These are phyloP conservation scores for Sebastes diaconus DNA, from an alignment of 2,797 vertebrate species.

Conservation along the genomic window DNA sequence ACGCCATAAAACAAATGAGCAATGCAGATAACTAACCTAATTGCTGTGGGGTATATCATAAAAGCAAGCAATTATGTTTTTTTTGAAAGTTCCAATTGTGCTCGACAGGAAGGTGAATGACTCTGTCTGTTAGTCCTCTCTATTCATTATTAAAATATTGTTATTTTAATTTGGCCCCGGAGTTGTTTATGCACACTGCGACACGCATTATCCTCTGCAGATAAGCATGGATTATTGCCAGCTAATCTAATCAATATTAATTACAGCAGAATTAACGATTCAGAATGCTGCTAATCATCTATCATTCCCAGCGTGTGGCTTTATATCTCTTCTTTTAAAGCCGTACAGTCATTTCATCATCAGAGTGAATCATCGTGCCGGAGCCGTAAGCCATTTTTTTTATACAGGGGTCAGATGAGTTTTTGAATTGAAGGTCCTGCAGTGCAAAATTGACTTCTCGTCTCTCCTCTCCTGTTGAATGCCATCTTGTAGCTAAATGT, in stretches of 20 bases:
- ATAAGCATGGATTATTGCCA: constrained; percentile 47
- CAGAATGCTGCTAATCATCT: constrained; percentile 37
- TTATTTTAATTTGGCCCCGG: constrained; percentile 48
- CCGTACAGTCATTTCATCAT: constrained; percentile 18
- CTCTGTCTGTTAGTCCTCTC: constrained; percentile 2
- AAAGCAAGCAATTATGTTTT: constrained; percentile 11
- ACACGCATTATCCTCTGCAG: constrained; percentile 43
- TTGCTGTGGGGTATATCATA: constrained; percentile 24
- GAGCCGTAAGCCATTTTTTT: not conserved
- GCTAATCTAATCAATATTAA: constrained; percentile 72
- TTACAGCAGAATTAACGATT: constrained; percentile 54
- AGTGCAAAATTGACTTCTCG: not conserved
- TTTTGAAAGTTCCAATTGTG: constrained; percentile 3
- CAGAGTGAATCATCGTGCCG: not conserved
- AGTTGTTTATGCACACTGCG: constrained; percentile 42
- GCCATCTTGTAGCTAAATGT: constrained; percentile 29
- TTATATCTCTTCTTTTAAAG: constrained; percentile 29
- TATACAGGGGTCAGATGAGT: not conserved
- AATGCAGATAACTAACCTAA: constrained; percentile 34
- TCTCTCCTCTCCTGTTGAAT: not conserved
- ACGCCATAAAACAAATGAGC: constrained; percentile 46
- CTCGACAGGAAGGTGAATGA: constrained; percentile 3
- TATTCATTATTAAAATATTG: constrained; percentile 37
- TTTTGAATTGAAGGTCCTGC: constrained; percentile 17
- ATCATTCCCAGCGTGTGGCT: constrained; percentile 13